Evolutionary conservation across 2,797 vertebrate genomes (phyloP), one percentile per base, ranked within the genome.

Genomic region (Phataginus tetradactyla): DNA sequence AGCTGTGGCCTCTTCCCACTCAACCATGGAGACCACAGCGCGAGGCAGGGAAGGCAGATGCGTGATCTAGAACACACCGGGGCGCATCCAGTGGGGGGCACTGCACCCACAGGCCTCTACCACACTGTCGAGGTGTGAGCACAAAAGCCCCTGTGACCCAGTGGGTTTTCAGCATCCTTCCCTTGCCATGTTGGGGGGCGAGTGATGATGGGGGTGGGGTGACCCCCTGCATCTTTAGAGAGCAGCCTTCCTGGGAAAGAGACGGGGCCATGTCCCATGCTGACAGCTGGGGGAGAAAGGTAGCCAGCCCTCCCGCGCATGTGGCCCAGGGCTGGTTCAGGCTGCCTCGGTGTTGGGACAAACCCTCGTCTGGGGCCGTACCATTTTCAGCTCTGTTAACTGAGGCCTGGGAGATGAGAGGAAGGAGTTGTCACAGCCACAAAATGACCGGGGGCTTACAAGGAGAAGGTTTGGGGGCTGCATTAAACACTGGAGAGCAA

Each of bases 91-190:
- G 3, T 0, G 14, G 5, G 6, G 53, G 14, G 13, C 0, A 0
- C 23, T 23, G 32, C 1, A 0, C 27, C 37, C 53, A 1, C 0
- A 0, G 75, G 11, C 34, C 27, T 14, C 2, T 0, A 59, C 18
- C 11, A 3, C 8, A 5, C 57, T 4, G 49, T 39, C 8, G 0
- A 18, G 77, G 14, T 8, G 23, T 45, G 51, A 0, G 7, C 32
- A 59, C 53, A 21, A 49, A 59, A 20, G 37, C 21, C 39, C 64
- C 49, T 20, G 23, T 59, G 64, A 53, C 7, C 29, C 53, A 49
- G 77, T 18, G 37, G 32, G 66, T 18, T 34, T 21, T 29, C n/a
- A 14, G 9, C 25, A 0, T 59, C 37, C n/a, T 61, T 37, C n/a
- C 53, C n/a, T 39, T 34, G 78, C 32, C 77, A 2, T 23, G 1